A percentile compares a stretch with the other conserved stretches of the same genome.
Evolutionary conservation across 2,888 invertebrate genomes (phyloP).

Genomic region (Galeopsomyia nigrocyanea): DNA sequence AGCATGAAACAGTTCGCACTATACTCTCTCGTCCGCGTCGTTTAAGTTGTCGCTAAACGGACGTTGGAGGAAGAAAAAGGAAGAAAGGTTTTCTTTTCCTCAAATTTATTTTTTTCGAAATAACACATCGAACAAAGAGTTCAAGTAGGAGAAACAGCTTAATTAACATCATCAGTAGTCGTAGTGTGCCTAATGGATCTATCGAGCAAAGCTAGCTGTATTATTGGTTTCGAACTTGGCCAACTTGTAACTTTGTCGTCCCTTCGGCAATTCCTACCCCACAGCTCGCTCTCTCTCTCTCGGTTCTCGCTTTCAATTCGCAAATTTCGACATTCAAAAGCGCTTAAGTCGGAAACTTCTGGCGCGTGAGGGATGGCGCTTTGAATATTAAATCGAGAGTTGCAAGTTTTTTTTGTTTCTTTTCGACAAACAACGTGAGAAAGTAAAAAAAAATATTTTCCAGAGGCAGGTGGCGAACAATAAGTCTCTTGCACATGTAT

Average conservation of each 20-base stretch:
- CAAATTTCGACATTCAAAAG: constrained; percentile 17
- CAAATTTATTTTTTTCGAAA: too few relatives aligned
- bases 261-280: constrained; percentile 2
- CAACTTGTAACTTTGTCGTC: neutral
- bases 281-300: neutral
- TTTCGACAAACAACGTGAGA: neutral
- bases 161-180: too few relatives aligned
- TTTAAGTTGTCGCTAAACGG: neutral
- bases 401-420: too few relatives aligned
- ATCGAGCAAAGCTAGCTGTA: neutral
- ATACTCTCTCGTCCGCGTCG: neutral
- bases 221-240: neutral
- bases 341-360: neutral
- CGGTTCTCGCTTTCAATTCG: constrained; percentile 18
- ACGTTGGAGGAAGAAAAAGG: too few relatives aligned
- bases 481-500: neutral
- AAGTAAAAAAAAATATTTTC: too few relatives aligned
- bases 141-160: too few relatives aligned
- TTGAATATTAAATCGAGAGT: constrained; percentile 14
- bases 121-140: neutral
- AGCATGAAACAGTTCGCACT: constrained; percentile 41
- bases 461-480: constrained; percentile 14
- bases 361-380: neutral
- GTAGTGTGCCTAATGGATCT: too few relatives aligned
- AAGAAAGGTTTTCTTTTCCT: too few relatives aligned